Evolutionary conservation across 2,888 invertebrate genomes (phyloP).

Genomic region (Cephus runcator): DNA sequence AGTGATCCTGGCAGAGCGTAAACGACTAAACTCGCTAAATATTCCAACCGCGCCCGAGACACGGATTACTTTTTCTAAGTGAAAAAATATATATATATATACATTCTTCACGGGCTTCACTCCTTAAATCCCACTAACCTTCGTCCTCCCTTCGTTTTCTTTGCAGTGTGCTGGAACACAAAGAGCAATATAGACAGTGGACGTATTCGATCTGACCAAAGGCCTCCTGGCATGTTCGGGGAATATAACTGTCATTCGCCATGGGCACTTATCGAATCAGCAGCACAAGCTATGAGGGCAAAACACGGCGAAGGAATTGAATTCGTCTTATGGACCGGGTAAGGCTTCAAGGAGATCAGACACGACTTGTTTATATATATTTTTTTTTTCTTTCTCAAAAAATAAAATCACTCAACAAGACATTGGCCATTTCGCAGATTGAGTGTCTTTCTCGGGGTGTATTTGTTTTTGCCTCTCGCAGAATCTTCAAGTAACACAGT

Average conservation of each 20-base stretch:
- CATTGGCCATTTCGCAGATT: not conserved
- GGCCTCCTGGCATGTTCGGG: slow-evolving; percentile 78
- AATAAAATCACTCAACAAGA: not conserved
- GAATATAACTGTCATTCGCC: slow-evolving; percentile 91
- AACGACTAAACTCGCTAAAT: not conserved
- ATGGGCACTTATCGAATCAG: slow-evolving; percentile 88
- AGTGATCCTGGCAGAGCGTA: not conserved
- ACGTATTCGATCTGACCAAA: slow-evolving; percentile 65
- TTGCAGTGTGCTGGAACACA: slow-evolving; percentile 72
- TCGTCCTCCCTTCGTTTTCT: not conserved
- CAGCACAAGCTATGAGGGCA: slow-evolving; percentile 86
- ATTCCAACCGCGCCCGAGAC: not conserved
- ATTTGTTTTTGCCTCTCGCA: not conserved
- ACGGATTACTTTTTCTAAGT: not conserved
- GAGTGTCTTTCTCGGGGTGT: not conserved
- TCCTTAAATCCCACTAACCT: not conserved
- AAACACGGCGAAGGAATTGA: slow-evolving; percentile 88
- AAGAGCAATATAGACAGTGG: slow-evolving; percentile 65
- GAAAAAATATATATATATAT: not conserved
- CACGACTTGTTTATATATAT: not conserved
- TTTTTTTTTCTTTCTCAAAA: not conserved
- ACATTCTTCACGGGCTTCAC: not conserved
- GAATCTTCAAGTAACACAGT: not conserved
- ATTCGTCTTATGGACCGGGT: slow-evolving; percentile 96
- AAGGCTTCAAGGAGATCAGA: slow-evolving; percentile 57